Evolutionary conservation across 2,797 vertebrate genomes (phyloP), one percentile per base, ranked within the genome.

Genomic region (Sciurus vulgaris): DNA sequence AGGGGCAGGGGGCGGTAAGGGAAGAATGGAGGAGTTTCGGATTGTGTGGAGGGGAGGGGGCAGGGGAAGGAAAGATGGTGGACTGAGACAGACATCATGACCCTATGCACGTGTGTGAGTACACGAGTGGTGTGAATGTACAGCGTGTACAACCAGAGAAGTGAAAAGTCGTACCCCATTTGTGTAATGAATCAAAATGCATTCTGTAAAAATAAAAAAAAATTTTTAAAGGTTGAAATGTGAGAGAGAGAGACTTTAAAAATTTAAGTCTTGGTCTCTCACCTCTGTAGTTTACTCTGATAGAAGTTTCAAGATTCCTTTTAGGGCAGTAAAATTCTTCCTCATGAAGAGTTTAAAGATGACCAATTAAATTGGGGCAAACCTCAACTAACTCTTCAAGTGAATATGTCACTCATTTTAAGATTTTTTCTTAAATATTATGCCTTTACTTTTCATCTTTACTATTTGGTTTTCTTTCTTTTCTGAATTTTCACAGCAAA

Each of bases 381-480:
- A 2, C 20, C 4, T 22, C 8, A 41, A 79, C 18, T 13, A 74
- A 73, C 14, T 81, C 63, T 86, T 6, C 20, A 94, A 94, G 92
- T 95, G 33, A 74, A 82, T 95, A 86, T 81, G 26, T 78, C 44
- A 87, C 11, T 70, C 54, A 78, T 90, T 89, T 94, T 82, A 93
- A 79, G 33, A 84, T 93, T 96, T 63, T 30, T 47, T 47, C 14
- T 92, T 93, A 81, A 96, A 84, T 82, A 56, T 7, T 49, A 67
- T 79, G 13, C 4, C 9, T 90, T 76, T 13, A 6, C 22, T 44
- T 84, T 92, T 69, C 2, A 5, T 93, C 89, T 14, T 87, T 70
- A 47, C 4, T 1, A 56, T 77, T 65, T 85, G 56, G 4, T 74
- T 88, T 91, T 87, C 7, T 49, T 87, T 73, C 14, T 76, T 65